Percentiles rank a stretch among this genome's conserved stretches.
Conservation (phyloP, 2,797 vertebrate species). For the Artibeus lituratus region DNA sequence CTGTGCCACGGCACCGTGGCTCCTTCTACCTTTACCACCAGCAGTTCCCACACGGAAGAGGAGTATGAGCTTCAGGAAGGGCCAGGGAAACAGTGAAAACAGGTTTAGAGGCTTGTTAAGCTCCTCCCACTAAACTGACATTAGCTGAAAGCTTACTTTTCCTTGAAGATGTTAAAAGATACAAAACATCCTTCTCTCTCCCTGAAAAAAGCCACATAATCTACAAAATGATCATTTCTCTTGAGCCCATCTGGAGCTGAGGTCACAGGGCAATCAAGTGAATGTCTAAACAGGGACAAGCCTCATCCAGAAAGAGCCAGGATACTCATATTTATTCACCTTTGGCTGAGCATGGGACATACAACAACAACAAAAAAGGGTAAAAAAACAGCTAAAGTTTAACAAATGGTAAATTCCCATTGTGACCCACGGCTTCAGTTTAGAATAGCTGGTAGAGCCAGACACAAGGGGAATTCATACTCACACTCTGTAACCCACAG, state of each 20-base stretch:
- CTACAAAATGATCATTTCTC: neutral
- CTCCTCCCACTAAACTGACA: neutral
- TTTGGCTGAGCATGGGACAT: neutral
- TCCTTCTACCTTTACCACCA: neutral
- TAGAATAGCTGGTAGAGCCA: neutral
- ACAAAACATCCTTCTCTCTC: neutral
- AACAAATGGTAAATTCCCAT: neutral
- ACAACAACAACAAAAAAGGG: neutral
- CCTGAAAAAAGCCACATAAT: neutral
- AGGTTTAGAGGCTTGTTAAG: neutral
- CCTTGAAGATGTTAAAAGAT: neutral
- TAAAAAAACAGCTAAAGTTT: neutral
- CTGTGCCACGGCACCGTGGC: neutral
- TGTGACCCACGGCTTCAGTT: neutral
- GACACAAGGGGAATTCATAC: neutral
- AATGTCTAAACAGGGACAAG: neutral
- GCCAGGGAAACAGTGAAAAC: neutral
- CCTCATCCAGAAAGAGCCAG: neutral
- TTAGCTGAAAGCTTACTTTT: neutral
- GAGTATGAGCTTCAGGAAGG: neutral
- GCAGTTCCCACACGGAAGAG: neutral
- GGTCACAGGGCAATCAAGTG: neutral
- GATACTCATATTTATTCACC: neutral
- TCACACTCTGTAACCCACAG: neutral
- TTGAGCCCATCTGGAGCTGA: neutral